These are phyloP conservation scores for Trichopoda pennipes DNA, from an alignment of 2,888 invertebrate genomes.

Conservation along the genomic window DNA sequence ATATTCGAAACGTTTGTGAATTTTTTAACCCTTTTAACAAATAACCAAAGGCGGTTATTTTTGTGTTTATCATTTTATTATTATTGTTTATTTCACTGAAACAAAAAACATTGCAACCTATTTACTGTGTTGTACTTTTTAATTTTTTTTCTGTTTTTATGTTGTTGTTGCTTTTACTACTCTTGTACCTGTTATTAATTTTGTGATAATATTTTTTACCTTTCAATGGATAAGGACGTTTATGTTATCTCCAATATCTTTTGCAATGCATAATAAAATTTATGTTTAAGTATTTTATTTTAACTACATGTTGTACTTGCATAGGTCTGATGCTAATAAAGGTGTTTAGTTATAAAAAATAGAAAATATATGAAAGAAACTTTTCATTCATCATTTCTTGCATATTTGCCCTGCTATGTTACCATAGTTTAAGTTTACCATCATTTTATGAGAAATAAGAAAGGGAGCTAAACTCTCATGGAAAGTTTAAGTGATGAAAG, in stretches of 20 bases:
- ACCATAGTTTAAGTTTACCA: too few species aligned
- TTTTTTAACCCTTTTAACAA: slow-evolving; percentile 63
- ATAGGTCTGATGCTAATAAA: slow-evolving; percentile 11
- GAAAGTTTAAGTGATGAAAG: too few species aligned
- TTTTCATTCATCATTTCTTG: background rate
- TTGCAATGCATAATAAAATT: background rate
- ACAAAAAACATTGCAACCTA: slow-evolving; percentile 6
- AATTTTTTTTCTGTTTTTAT: slow-evolving; percentile 3
- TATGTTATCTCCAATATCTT: slow-evolving; percentile 38
- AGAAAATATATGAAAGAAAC: background rate
- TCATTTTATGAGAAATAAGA: too few species aligned
- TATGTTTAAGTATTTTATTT: slow-evolving; percentile 45
- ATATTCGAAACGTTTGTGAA: slow-evolving; percentile 58
- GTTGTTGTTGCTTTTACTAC: slow-evolving; percentile 31
- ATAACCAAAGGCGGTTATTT: slow-evolving; percentile 66
- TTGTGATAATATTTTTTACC: slow-evolving; percentile 52
- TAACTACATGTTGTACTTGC: slow-evolving; percentile 32
- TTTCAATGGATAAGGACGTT: slow-evolving; percentile 29
- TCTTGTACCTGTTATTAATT: slow-evolving; percentile 35
- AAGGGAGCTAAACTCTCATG: too few species aligned
- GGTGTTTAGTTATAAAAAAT: background rate
- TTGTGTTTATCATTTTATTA: slow-evolving; percentile 48
- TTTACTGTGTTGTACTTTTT: background rate
- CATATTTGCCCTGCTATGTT: too few species aligned
- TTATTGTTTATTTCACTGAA: slow-evolving; percentile 1